Base-by-base conservation (phyloP, 2,888 invertebrate genomes). In the Acronicta leporina region DNA sequence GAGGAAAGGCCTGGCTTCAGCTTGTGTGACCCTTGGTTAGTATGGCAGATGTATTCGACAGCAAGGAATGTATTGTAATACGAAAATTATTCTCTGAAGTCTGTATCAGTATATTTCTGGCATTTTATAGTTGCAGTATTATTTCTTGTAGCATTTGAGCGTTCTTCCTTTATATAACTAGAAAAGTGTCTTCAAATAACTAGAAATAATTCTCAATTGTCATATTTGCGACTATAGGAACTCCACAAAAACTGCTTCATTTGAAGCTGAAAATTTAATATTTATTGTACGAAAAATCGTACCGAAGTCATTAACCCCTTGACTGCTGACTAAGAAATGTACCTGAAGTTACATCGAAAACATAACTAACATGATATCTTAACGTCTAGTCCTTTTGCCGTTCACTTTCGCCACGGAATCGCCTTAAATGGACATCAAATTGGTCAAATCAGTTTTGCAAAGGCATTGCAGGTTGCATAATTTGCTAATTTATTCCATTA, bases 351-450 rank as follows among this genome's bases (percentile, higher is more conserved):
- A 62, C 61, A 60, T 63, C 53, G 63, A 77, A 54, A 54, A 68
- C 68, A 73, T 73, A 70, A 75, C 62, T 75, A 80, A 72, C 56
- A 53, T 54, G 50, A 64, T 68, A 65, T 69, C 66, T 57, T 66
- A 64, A 48, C 57, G 41, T 71, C 66, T 67, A 77, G 68, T 74
- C 72, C 72, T 68, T 79, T 73, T 73, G 68, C 77, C 82, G 73
- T 79, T 83, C 80, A 83, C 83, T 84, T 84, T 84, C 83, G 77
- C 80, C 74, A 67, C 70, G 51, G 73, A 73, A 75, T 73, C 59
- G 67, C 80, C 76, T 41, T 78, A 82, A 79, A 82, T 80, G 79
- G 81, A 73, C 72, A 76, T 81, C 77, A 79, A 83, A 83, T 83
- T 83, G 81, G 77, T 74, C 76, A 79, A 82, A 83, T 81, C 73